Evolutionary conservation across 2,888 invertebrate genomes (phyloP).

Genomic region (Lepidocyrtoides sp.): DNA sequence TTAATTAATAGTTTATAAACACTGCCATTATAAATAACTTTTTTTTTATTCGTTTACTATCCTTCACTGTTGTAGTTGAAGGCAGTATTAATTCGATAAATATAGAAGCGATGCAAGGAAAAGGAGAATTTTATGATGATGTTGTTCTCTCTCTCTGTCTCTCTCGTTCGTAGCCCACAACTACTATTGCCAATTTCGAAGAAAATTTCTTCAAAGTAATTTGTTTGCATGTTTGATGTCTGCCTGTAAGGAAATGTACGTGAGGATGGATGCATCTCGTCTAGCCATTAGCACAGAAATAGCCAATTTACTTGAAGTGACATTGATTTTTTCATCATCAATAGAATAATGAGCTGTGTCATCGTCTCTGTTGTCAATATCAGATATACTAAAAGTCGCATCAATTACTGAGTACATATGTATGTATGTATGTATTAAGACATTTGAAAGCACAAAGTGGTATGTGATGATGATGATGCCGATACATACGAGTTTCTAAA

Average conservation of each 20-base stretch:
- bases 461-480: background rate
- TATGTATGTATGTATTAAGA: background rate
- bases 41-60: background rate
- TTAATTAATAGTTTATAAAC: slow-evolving; percentile 4
- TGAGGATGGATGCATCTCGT: background rate
- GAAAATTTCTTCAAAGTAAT: slow-evolving; percentile 21
- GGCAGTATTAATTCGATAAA: background rate
- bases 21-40: background rate
- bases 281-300: slow-evolving; percentile 39
- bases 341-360: slow-evolving; percentile 55
- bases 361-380: slow-evolving; percentile 16
- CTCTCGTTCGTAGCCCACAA: too few species aligned
- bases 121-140: too few species aligned
- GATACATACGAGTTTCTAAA: background rate
- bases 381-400: background rate
- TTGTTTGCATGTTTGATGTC: background rate
- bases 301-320: slow-evolving; percentile 63
- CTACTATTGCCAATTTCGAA: background rate
- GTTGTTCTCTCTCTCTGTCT: too few species aligned
- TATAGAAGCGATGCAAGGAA: too few species aligned
- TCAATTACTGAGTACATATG: slow-evolving; percentile 34
- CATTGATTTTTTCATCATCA: slow-evolving; percentile 61
- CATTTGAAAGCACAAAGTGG: background rate
- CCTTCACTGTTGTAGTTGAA: background rate
- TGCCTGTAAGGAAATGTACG: background rate